A percentile compares a stretch with the other conserved stretches of the same genome.
Conservation (phyloP, 2,113 vertebrate genomes). For the Bagarius yarrelli region DNA sequence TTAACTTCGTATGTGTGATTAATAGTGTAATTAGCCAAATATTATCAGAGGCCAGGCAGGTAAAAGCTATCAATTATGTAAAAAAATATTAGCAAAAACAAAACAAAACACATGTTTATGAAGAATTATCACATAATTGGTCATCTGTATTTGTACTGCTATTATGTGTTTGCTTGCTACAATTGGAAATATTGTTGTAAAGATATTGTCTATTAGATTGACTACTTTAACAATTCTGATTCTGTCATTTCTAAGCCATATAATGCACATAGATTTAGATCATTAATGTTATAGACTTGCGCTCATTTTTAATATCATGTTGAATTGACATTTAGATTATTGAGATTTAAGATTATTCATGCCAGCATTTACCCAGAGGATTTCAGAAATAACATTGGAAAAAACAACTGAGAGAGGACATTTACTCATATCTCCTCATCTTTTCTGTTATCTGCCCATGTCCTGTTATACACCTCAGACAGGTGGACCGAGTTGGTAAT, state of each 20-base stretch:
- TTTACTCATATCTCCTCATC: not conserved
- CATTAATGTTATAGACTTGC: conserved; percentile 7
- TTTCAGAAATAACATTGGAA: conserved; percentile 31
- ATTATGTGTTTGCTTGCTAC: not conserved
- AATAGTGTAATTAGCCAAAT: not conserved
- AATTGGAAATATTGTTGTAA: not conserved
- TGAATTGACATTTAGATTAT: conserved; percentile 27
- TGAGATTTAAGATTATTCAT: conserved; percentile 26
- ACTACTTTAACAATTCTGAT: not conserved
- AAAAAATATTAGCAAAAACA: no score
- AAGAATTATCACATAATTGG: not conserved
- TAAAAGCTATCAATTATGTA: not conserved
- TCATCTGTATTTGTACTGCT: not conserved
- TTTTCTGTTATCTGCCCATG: conserved; percentile 21
- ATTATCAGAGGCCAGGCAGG: not conserved
- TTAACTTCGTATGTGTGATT: not conserved
- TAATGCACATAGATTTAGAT: not conserved
- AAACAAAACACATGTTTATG: no score
- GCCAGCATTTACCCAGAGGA: conserved; percentile 1
- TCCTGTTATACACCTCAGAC: not conserved
- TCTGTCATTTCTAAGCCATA: not conserved
- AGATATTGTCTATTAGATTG: not conserved
- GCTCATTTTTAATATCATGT: not conserved
- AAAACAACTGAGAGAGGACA: conserved; percentile 18
- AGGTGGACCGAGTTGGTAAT: not conserved